Conservation (phyloP, 2,113 vertebrate genomes). For the Hippocampus comes region DNA sequence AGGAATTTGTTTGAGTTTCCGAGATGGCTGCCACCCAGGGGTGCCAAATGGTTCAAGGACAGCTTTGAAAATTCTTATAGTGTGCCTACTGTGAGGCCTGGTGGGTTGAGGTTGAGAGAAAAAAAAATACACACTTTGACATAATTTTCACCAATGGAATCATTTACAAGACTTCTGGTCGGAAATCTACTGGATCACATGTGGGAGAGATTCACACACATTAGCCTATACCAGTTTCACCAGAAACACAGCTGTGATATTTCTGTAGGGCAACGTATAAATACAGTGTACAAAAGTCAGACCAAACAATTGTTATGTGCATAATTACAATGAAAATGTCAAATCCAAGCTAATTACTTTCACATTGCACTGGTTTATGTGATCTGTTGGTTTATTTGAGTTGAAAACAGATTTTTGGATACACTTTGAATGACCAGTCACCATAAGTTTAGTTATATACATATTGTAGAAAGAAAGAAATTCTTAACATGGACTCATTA, state of each 20-base stretch:
- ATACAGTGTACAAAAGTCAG: background rate
- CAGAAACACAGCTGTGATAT: background rate
- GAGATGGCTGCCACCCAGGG: conserved; percentile 53
- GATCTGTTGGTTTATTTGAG: background rate
- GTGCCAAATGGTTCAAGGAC: conserved; percentile 64
- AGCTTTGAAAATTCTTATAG: conserved; percentile 70
- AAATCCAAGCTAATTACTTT: background rate
- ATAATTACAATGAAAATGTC: background rate
- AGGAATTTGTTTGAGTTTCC: conserved; percentile 74
- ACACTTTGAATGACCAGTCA: background rate
- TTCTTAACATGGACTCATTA: background rate
- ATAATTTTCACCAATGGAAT: conserved; percentile 31
- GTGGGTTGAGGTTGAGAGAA: conserved; percentile 29
- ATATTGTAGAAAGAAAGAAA: background rate
- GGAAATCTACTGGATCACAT: conserved; percentile 23
- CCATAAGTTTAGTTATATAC: background rate
- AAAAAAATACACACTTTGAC: conserved; percentile 32
- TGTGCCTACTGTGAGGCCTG: conserved; percentile 55
- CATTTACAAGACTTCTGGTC: conserved; percentile 8
- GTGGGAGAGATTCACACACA: background rate
- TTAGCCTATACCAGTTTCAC: background rate
- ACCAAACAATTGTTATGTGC: background rate
- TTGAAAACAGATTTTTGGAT: background rate
- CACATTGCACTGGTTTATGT: background rate
- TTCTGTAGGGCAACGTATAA: background rate